Conservation (phyloP, 2,888 invertebrate species). For the Stenolophus ochropezus region DNA sequence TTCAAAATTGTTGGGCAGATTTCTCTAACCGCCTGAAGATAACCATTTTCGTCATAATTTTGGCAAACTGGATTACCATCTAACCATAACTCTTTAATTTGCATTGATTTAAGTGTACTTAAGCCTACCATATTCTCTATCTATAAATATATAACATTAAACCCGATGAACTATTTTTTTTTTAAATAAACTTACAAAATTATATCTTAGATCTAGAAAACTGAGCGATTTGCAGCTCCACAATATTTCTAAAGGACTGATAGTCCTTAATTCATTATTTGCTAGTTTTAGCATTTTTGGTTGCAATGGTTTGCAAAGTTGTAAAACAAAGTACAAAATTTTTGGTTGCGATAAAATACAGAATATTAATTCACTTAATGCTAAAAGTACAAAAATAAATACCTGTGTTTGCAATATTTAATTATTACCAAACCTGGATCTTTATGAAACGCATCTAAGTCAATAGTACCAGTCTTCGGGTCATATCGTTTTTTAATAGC, state of each 20-base stretch:
- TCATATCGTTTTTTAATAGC: slow-evolving; percentile 71
- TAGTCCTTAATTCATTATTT: slow-evolving; percentile 69
- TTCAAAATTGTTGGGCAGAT: slow-evolving; percentile 75
- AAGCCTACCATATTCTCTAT: slow-evolving; percentile 65
- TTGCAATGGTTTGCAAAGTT: slow-evolving; percentile 65
- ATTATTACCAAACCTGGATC: slow-evolving; percentile 70
- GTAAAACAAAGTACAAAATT: slow-evolving; percentile 73
- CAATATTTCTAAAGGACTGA: slow-evolving; percentile 68
- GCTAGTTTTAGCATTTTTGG: slow-evolving; percentile 67
- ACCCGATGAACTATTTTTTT: no score
- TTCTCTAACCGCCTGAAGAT: slow-evolving; percentile 75
- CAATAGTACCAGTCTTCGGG: slow-evolving; percentile 68
- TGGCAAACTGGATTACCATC: slow-evolving; percentile 84
- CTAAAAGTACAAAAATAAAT: slow-evolving; percentile 32
- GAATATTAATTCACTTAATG: slow-evolving; percentile 67
- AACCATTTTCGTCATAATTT: slow-evolving; percentile 77
- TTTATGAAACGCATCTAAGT: slow-evolving; percentile 72
- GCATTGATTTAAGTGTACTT: slow-evolving; percentile 65
- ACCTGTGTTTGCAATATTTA: background rate
- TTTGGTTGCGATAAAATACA: slow-evolving; percentile 74
- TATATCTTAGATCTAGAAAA: slow-evolving; percentile 67
- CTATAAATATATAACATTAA: slow-evolving; percentile 62
- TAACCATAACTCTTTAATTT: slow-evolving; percentile 73
- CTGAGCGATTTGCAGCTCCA: slow-evolving; percentile 55
- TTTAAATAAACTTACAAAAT: slow-evolving; percentile 67